Evolutionary conservation across 1,140 invertebrate species (phyloP), one percentile per base, ranked within the genome.

Genomic region (Sweltsa coloradensis): DNA sequence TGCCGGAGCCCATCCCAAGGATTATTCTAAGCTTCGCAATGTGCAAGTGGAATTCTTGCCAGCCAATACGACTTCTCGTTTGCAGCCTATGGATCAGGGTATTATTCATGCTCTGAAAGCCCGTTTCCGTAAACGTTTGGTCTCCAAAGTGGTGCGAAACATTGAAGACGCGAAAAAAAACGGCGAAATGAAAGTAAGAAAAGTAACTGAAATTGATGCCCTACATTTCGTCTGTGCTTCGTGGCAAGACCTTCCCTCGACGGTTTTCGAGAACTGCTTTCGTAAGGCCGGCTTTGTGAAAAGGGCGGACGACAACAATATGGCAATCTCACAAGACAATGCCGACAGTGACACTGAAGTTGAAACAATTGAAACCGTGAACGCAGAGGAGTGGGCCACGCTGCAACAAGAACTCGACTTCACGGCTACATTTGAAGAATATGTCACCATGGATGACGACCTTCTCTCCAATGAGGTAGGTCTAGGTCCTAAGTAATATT

Each of bases 21-120:
- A 37, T 52, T 51, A 45, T 45, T 47, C 62, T 51, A 31, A 52
- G 6, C 53, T 60, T 41, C 54, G 52, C 51, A 60, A 63, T 53
- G 56, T 71, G 4, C 60, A 64, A 55, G 50, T 71, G n/a, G 36
- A 37, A 22, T 37, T 5, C 23, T 5, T 48, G 56, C 64, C 68
- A 27, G 52, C 61, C 34, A 69, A 70, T 47, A 66, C 61, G 5
- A 69, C 69, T 14, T 59, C 59, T n/a, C 54, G 65, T 27, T 47
- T 72, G 24, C 66, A 72, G 54, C 66, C 65, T 19, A 60, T 71
- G 60, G 66, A 70, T 54, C 60, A 61, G 48, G 62, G 59, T 9
- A 58, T 70, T 16, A 71, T 69, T 5, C 18, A 37, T 16, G 36
- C 23, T 22, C 23, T 37, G n/a, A 37, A 37, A 11, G 16, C 18